Conservation (phyloP, 2,888 invertebrate species). For the Stenichneumon culpator region DNA sequence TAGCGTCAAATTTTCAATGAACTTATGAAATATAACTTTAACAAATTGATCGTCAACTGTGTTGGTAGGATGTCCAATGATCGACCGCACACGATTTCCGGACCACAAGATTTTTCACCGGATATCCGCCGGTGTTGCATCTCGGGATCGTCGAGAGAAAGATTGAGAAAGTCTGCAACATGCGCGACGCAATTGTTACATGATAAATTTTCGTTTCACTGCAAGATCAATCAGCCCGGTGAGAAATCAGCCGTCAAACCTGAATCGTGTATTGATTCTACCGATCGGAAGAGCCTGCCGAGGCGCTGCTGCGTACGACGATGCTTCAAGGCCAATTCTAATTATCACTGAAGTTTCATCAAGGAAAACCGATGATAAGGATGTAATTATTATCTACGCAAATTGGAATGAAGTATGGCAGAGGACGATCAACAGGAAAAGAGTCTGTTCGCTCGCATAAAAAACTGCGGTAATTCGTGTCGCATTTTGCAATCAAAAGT, state of each 20-base stretch:
- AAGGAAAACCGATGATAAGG: neutral
- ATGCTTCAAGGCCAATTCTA: neutral
- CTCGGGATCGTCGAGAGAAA: constrained; percentile 11
- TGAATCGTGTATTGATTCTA: neutral
- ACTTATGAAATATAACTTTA: neutral
- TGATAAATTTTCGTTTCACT: neutral
- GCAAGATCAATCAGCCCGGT: neutral
- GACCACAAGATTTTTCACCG: neutral
- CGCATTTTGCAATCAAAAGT: constrained; percentile 70
- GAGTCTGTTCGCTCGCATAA: constrained; percentile 62
- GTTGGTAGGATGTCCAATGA: neutral
- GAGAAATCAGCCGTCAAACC: neutral
- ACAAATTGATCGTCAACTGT: neutral
- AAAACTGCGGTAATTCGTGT: constrained; percentile 69
- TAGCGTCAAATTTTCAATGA: neutral
- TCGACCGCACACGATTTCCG: neutral
- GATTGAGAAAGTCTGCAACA: neutral
- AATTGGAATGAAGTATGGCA: constrained; percentile 29
- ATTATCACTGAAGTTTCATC: neutral
- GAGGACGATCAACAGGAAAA: constrained; percentile 43
- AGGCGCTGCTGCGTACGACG: constrained; percentile 17
- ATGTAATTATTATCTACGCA: neutral
- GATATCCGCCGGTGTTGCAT: constrained; percentile 42
- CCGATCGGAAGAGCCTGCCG: neutral
- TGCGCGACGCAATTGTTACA: neutral